Percentiles rank a stretch among this genome's conserved stretches.
Evolutionary conservation across 2,113 vertebrate species (phyloP).

Genomic region (Callionymus lyra): DNA sequence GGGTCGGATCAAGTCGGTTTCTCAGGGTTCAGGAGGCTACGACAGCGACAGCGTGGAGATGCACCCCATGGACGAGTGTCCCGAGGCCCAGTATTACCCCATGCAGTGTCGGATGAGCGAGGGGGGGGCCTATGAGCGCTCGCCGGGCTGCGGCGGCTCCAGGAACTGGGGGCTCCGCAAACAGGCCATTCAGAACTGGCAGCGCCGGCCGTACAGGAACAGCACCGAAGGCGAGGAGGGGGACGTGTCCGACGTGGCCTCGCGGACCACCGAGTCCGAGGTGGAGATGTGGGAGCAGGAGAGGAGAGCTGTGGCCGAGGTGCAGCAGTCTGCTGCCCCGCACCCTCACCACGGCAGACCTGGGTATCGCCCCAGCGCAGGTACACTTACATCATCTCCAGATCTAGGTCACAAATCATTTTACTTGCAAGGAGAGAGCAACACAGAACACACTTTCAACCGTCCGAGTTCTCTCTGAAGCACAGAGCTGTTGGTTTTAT

Average conservation of each 20-base stretch:
- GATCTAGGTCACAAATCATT: too few species aligned
- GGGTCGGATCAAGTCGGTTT: constrained; percentile 77
- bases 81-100: constrained; percentile 72
- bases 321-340: constrained; percentile 54
- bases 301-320: constrained; percentile 58
- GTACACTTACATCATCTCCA: constrained; percentile 31
- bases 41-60: constrained; percentile 90
- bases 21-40: constrained; percentile 88
- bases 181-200: constrained; percentile 97
- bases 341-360: constrained; percentile 51
- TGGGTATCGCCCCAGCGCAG: constrained; percentile 67
- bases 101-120: constrained; percentile 70
- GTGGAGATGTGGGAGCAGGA: constrained; percentile 86
- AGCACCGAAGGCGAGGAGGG: constrained; percentile 95
- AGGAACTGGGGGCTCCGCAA: constrained; percentile 85
- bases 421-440: too few species aligned
- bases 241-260: constrained; percentile 87
- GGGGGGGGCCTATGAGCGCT: constrained; percentile 60
- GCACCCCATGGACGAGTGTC: constrained; percentile 74
- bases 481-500: too few species aligned
- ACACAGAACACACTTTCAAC: too few species aligned
- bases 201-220: constrained; percentile 88
- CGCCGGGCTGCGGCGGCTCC: constrained; percentile 48
- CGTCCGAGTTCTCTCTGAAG: too few species aligned
- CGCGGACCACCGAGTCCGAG: constrained; percentile 90